Evolutionary conservation across 2,113 vertebrate species (phyloP).

Genomic region (Menura novaehollandiae): DNA sequence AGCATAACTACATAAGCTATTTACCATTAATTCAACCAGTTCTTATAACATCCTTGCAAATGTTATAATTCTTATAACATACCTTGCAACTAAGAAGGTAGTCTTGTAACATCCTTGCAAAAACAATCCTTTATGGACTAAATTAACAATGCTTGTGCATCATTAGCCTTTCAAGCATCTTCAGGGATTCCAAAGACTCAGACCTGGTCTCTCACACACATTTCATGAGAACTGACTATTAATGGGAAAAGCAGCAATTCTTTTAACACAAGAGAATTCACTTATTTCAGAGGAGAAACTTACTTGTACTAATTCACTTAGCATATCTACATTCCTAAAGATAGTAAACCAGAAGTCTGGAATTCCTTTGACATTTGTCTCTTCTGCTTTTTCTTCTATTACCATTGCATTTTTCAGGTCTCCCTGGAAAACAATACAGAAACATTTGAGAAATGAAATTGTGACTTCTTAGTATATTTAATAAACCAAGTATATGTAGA

Average conservation of each 20-base stretch:
- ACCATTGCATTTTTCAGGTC: constrained; percentile 87
- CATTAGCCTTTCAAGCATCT: not conserved
- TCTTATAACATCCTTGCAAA: not conserved
- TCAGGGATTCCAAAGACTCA: not conserved
- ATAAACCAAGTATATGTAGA: not conserved
- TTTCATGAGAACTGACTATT: not conserved
- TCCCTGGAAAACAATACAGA: constrained; percentile 68
- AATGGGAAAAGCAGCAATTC: not conserved
- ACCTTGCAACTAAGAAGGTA: not conserved
- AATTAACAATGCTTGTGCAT: not conserved
- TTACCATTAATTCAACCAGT: not conserved
- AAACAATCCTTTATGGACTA: not conserved
- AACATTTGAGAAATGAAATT: not conserved
- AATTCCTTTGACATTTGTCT: constrained; percentile 86
- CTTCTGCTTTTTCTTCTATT: constrained; percentile 84
- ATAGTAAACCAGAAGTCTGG: constrained; percentile 98
- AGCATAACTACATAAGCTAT: not conserved
- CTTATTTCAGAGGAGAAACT: not conserved
- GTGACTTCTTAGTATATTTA: not conserved
- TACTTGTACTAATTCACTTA: constrained; percentile 95
- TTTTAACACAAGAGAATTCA: not conserved
- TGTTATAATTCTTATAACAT: too few species aligned
- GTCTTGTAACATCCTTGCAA: not conserved
- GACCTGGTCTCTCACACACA: not conserved
- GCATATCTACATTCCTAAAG: constrained; percentile 96